Base-by-base conservation (phyloP, 2,797 vertebrate species). In the Enteromius argenteus region DNA sequence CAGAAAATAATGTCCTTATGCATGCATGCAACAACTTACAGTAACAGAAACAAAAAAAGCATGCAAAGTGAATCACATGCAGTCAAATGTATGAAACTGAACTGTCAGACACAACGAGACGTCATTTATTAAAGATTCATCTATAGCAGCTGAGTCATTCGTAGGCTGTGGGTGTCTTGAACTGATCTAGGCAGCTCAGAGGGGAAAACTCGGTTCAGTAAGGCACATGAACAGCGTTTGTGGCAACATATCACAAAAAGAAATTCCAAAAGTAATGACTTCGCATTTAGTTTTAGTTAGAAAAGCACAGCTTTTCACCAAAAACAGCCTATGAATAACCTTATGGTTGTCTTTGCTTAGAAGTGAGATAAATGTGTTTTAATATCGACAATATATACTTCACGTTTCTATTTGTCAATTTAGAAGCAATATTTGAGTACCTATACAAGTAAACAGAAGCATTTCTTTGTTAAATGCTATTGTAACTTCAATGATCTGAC, bases 1-100 rank as follows among this genome's bases (percentile, higher is more conserved):
- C n/a, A 58, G 79, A 76, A 73, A 80, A 79, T 30, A 81, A 72
- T 42, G 78, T 85, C 67, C 72, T 19, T 62, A 80, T 77, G 68
- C 19, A 74, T 76, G 80, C 92, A 91, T 91, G 91, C 91, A 92
- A 86, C 73, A 85, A 81, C 73, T 15, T 56, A 44, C 3, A 13
- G 42, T 44, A 75, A 75, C 51, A 83, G 49, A 23, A 69, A 53
- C 84, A 42, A 67, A 32, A 89, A 49, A 89, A 67, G 2, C 58
- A 88, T 87, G 84, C 86, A 27, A 82, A 62, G 46, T 5, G 3
- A 42, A 79, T 37, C 58, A 53, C 78, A 83, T 80, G 69, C 51
- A 60, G 80, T 72, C 8, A 46, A 49, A 84, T 68, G 30, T 23
- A 67, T 5, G 4, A 69, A 72, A 66, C 23, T 35, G 71, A 76